Percentiles rank a stretch among this genome's conserved stretches.
phyloP scores from a whole-genome alignment of 2,888 invertebrate genomes.

The Uloborus plumipes region DNA sequence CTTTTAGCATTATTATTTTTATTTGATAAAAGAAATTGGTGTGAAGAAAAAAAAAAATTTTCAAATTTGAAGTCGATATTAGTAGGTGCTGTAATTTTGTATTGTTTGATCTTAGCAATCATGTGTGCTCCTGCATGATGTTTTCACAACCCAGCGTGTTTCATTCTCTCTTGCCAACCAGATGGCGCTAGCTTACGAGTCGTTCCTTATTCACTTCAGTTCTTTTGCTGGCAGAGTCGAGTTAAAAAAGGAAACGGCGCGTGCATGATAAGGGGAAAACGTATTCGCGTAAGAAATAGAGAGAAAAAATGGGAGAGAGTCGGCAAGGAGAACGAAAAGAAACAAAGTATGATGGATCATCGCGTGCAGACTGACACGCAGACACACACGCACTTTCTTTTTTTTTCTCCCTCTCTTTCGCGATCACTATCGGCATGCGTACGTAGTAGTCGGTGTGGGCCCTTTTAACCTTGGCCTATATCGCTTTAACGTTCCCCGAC shows the following conservation, averaged over 20 bases:
- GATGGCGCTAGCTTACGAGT: conserved; percentile 49
- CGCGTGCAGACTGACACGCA: conserved; percentile 52
- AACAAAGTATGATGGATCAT: conserved; percentile 57
- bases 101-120: too few relatives aligned
- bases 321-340: conserved; percentile 22
- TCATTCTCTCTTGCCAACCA: not conserved
- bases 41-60: too few relatives aligned
- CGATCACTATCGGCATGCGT: conserved; percentile 41
- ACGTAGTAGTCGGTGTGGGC: conserved; percentile 15
- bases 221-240: not conserved
- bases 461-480: conserved; percentile 57
- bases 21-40: too few relatives aligned
- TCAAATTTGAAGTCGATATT: too few relatives aligned
- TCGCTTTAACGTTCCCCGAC: conserved; percentile 3
- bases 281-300: conserved; percentile 4
- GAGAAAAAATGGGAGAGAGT: not conserved
- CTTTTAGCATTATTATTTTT: too few relatives aligned
- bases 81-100: too few relatives aligned
- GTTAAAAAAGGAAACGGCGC: conserved; percentile 25
- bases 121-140: too few relatives aligned
- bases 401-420: conserved; percentile 12
- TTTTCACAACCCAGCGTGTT: too few relatives aligned
- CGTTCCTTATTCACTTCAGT: not conserved
- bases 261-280: conserved; percentile 38
- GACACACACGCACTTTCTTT: conserved; percentile 32